These are phyloP conservation scores for Recurvirostra avosetta DNA, from an alignment of 2,113 vertebrate genomes.

Conservation along the genomic window DNA sequence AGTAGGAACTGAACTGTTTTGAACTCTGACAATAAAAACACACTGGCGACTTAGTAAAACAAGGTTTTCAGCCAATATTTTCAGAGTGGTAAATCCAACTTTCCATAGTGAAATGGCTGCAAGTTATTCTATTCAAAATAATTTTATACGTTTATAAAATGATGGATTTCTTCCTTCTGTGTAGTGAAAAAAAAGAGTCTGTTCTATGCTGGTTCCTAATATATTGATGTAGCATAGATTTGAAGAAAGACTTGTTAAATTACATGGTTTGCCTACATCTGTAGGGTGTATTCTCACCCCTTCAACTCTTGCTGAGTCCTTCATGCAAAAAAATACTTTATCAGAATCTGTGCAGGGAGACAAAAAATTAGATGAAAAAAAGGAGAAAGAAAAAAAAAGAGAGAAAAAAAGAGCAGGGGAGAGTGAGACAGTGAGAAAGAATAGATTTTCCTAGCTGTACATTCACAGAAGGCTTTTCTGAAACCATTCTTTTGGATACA, in stretches of 20 bases:
- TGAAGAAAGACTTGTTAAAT: neutral
- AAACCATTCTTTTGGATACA: neutral
- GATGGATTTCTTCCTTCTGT: neutral
- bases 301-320: neutral
- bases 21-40: neutral
- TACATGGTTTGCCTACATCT: neutral
- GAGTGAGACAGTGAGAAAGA: neutral
- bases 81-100: neutral
- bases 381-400: fast-evolving
- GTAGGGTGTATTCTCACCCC: neutral
- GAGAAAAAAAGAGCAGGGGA: neutral
- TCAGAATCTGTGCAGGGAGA: neutral
- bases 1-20: neutral
- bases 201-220: neutral
- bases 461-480: neutral
- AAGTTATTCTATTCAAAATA: neutral
- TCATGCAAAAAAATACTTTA: neutral
- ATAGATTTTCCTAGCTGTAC: neutral
- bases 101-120: neutral
- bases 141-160: neutral
- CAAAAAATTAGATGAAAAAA: neutral
- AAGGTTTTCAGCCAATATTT: neutral
- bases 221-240: neutral
- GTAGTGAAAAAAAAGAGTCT: neutral
- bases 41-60: neutral